Conservation (phyloP, 2,797 vertebrate species). For the Nyctalus aviator region DNA sequence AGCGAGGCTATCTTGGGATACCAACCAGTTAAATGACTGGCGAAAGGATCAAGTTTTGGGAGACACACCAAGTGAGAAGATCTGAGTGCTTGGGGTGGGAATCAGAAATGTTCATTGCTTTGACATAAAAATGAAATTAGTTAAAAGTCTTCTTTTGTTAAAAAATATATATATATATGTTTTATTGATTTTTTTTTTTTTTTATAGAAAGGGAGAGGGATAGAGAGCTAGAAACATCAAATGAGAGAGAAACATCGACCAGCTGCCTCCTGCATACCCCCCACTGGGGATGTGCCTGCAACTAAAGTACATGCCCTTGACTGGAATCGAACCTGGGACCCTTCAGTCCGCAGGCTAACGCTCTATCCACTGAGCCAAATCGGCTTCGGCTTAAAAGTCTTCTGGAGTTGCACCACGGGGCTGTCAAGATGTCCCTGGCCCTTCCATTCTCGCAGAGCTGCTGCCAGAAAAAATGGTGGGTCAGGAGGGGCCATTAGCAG, state of each 20-base stretch:
- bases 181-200: no score
- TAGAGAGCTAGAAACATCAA: no score
- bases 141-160: not conserved
- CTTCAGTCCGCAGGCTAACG: no score
- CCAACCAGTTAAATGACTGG: not conserved
- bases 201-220: no score
- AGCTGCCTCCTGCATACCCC: no score
- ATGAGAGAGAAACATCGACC: no score
- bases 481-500: rapidly evolving
- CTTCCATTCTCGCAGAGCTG: not conserved
- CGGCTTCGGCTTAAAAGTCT: not conserved
- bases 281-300: no score
- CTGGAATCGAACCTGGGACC: no score
- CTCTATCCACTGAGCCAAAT: no score
- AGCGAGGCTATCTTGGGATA: not conserved
- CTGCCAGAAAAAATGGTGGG: not conserved
- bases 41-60: not conserved
- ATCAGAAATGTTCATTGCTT: not conserved
- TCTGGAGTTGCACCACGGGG: not conserved
- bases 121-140: constrained; percentile 1
- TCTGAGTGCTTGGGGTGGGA: not conserved
- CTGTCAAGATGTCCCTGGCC: not conserved
- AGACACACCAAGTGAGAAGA: not conserved
- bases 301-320: no score
- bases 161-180: no score